Conservation (phyloP, 2,888 invertebrate genomes). For the Ormyrus rosae region DNA sequence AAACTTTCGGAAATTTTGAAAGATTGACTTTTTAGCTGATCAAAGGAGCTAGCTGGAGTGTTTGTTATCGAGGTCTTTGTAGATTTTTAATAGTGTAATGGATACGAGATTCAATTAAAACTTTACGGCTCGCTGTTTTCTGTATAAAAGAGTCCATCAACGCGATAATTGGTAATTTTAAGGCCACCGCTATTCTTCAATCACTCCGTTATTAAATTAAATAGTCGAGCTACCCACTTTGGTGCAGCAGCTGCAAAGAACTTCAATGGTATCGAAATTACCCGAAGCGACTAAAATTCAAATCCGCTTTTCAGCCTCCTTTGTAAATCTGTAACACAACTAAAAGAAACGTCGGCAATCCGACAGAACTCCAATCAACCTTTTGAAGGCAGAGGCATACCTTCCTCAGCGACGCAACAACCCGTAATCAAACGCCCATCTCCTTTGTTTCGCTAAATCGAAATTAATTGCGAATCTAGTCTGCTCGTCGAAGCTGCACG, state of each 20-base stretch:
- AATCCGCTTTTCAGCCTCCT: no score
- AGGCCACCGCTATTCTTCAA: background rate
- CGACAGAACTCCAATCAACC: constrained; percentile 12
- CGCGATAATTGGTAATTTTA: background rate
- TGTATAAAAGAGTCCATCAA: background rate
- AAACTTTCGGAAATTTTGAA: no score
- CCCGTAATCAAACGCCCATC: constrained; percentile 50
- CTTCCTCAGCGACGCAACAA: constrained; percentile 29
- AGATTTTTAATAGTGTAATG: background rate
- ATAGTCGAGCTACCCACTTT: background rate
- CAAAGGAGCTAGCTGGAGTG: no score
- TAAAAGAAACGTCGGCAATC: no score
- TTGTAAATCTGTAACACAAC: no score
- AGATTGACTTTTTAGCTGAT: no score
- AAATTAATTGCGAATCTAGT: constrained; percentile 58
- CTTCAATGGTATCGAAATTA: no score
- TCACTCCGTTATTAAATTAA: background rate
- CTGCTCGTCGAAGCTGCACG: background rate
- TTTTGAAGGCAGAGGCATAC: constrained; percentile 45
- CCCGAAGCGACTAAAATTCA: no score
- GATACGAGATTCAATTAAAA: background rate
- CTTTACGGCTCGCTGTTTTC: no score
- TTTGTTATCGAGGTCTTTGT: no score
- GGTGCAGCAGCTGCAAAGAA: background rate
- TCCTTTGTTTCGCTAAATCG: constrained; percentile 54